A percentile compares a stretch with the other conserved stretches of the same genome.
Conservation (phyloP, 2,797 vertebrate genomes). For the Poeciliopsis turneri region DNA sequence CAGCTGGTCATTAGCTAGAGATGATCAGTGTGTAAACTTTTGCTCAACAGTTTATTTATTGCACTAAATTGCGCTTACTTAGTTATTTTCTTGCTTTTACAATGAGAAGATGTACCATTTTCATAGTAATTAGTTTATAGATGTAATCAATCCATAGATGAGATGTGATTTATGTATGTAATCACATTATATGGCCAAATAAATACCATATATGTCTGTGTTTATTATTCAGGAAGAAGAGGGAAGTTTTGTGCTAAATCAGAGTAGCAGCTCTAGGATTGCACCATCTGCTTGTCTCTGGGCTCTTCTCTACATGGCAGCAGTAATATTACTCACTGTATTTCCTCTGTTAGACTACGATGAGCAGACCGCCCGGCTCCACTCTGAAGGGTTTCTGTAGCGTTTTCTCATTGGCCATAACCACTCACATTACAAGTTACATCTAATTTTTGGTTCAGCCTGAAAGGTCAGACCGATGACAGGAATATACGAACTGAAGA, state of each 20-base stretch:
- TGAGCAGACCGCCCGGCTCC: conserved; percentile 43
- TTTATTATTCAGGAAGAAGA: not conserved
- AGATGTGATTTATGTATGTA: not conserved
- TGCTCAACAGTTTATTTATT: not conserved
- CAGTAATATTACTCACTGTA: conserved; percentile 47
- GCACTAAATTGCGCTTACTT: no score
- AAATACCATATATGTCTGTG: not conserved
- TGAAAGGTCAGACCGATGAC: conserved; percentile 14
- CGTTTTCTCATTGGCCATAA: conserved; percentile 29
- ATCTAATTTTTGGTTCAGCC: conserved; percentile 39
- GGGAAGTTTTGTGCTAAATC: conserved; percentile 10
- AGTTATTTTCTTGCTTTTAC: not conserved
- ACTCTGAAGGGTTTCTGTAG: conserved; percentile 21
- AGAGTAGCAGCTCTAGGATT: conserved; percentile 32
- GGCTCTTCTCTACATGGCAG: conserved; percentile 41
- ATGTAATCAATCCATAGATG: not conserved
- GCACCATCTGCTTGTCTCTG: conserved; percentile 20
- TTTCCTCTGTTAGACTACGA: conserved; percentile 46
- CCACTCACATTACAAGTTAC: conserved; percentile 25
- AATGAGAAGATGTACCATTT: not conserved
- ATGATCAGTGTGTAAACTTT: not conserved
- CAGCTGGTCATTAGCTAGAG: not conserved
- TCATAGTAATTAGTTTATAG: not conserved
- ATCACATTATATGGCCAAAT: not conserved
- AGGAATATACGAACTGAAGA: conserved; percentile 5